Percentiles rank a stretch among this genome's conserved stretches.
Evolutionary conservation across 2,888 invertebrate genomes (phyloP).

Genomic region (Troglohyphantes excavatus): DNA sequence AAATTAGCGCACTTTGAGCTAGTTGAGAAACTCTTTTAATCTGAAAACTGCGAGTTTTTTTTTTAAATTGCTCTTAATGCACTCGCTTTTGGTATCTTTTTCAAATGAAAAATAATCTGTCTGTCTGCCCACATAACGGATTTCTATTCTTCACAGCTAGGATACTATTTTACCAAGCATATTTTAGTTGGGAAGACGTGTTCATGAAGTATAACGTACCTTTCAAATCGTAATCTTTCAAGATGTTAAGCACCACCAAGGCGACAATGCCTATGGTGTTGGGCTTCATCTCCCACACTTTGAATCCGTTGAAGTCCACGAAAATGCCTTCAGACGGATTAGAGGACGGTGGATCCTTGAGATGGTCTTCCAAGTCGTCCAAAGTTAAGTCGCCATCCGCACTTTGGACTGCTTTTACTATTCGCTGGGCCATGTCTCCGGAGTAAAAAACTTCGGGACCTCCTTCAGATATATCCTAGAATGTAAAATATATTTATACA

Average conservation of each 20-base stretch:
- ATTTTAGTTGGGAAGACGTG: too few species aligned
- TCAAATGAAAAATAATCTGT: too few species aligned
- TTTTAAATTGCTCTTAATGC: too few species aligned
- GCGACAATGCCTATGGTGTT: slow-evolving; percentile 83
- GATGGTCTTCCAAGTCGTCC: slow-evolving; percentile 81
- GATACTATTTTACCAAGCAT: too few species aligned
- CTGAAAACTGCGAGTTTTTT: too few species aligned
- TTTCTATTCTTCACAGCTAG: too few species aligned
- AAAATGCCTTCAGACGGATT: slow-evolving; percentile 79
- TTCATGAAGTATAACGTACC: too few species aligned
- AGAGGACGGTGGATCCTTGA: slow-evolving; percentile 80
- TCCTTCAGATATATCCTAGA: slow-evolving; percentile 49
- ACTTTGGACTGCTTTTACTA: slow-evolving; percentile 81
- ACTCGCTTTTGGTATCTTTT: too few species aligned
- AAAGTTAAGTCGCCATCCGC: slow-evolving; percentile 81
- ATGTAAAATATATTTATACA: neutral
- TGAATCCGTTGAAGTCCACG: slow-evolving; percentile 81
- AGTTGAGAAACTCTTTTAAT: too few species aligned
- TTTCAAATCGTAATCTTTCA: slow-evolving; percentile 82
- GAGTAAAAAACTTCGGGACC: slow-evolving; percentile 81
- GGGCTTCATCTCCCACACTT: slow-evolving; percentile 83
- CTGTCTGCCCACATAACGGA: too few species aligned
- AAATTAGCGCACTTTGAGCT: too few species aligned
- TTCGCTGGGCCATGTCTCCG: slow-evolving; percentile 81
- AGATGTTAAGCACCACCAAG: slow-evolving; percentile 82